Conservation (phyloP, 2,113 vertebrate species). For the Pterocles orientalis region DNA sequence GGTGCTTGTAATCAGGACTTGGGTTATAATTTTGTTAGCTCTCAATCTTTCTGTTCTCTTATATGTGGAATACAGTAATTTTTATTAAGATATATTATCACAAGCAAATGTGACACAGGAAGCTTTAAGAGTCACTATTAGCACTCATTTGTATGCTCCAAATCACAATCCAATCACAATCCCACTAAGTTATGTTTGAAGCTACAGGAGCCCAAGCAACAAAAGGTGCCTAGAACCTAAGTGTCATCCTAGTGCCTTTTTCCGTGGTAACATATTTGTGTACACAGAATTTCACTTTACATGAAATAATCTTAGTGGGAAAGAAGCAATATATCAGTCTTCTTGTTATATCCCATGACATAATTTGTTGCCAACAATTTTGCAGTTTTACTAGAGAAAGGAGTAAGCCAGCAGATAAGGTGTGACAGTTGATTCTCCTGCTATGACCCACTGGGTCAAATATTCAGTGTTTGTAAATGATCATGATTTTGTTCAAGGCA, state of each 20-base stretch:
- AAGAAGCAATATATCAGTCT: neutral
- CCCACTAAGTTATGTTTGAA: neutral
- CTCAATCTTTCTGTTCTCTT: neutral
- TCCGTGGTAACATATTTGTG: neutral
- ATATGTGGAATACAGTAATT: neutral
- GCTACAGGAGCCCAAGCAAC: neutral
- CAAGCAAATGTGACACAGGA: neutral
- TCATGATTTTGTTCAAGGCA: neutral
- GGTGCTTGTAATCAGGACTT: neutral
- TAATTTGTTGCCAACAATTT: neutral
- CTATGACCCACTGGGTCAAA: neutral
- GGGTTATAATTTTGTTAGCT: neutral
- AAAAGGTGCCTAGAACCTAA: neutral
- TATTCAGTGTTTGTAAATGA: neutral
- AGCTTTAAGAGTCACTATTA: neutral
- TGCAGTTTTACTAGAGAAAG: neutral
- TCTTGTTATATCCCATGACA: neutral
- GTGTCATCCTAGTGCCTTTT: neutral
- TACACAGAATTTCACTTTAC: neutral
- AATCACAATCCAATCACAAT: neutral
- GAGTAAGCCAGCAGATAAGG: neutral
- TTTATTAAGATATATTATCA: neutral
- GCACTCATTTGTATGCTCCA: neutral
- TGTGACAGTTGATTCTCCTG: neutral
- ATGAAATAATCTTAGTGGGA: neutral